Evolutionary conservation across 2,797 vertebrate species (phyloP).

Genomic region (Sebastes minor): DNA sequence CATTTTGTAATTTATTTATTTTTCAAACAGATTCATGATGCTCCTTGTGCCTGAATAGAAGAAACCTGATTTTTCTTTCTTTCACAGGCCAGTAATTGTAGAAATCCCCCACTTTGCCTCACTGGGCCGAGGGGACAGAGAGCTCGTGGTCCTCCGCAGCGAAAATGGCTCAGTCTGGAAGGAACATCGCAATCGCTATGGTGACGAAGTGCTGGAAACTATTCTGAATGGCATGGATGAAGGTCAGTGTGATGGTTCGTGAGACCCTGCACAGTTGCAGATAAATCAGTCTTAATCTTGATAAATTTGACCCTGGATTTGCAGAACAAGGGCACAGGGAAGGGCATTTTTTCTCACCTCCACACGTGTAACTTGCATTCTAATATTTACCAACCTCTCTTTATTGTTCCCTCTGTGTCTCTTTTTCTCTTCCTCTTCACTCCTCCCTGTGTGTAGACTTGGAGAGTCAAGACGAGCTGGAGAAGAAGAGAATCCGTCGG

Average conservation of each 20-base stretch:
- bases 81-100: conserved; percentile 92
- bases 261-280: not conserved
- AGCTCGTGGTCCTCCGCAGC: conserved; percentile 93
- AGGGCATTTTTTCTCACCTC: not conserved
- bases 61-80: not conserved
- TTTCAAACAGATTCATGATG: not conserved
- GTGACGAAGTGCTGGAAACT: conserved; percentile 91
- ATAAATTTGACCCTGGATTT: conserved; percentile 7
- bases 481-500: conserved; percentile 94
- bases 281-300: conserved; percentile 17
- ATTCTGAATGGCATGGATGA: conserved; percentile 97
- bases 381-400: not conserved
- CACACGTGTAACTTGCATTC: not conserved
- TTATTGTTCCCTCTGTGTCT: not conserved
- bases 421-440: not conserved
- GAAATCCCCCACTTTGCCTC: conserved; percentile 98
- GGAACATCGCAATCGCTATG: conserved; percentile 92
- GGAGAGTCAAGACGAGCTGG: conserved; percentile 94
- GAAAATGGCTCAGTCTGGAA: conserved; percentile 97
- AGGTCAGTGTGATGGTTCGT: conserved; percentile 79
- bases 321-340: not conserved
- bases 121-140: conserved; percentile 89
- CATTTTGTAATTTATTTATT: not conserved
- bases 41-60: not conserved
- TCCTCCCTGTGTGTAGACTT: conserved; percentile 80